A percentile compares a stretch with the other conserved stretches of the same genome.
These are phyloP conservation scores for Lerema accius DNA, from an alignment of 1,140 invertebrate species.

Conservation along the genomic window DNA sequence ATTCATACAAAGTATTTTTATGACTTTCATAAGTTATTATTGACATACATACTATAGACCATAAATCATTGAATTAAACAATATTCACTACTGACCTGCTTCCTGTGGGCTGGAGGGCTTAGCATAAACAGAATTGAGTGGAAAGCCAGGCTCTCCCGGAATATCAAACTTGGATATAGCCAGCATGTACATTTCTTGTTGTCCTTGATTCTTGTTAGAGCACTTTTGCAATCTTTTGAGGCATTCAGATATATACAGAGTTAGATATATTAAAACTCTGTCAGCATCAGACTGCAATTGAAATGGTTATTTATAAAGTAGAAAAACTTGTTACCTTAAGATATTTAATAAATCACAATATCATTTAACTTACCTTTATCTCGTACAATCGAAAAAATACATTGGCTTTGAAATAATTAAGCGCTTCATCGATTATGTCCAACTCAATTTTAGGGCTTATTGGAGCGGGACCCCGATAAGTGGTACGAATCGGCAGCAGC, in stretches of 20 bases:
- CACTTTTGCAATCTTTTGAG: conserved; percentile 97
- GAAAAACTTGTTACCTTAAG: too few relatives aligned
- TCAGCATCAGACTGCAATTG: conserved; percentile 94
- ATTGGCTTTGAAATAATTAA: conserved; percentile 99
- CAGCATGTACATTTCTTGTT: conserved; percentile 97
- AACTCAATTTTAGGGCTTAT: conserved; percentile 85
- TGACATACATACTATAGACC: too few relatives aligned
- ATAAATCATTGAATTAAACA: too few relatives aligned
- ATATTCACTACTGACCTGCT: conserved; percentile 89
- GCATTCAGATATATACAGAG: conserved; percentile 99
- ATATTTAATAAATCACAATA: background rate
- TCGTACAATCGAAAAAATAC: conserved; percentile 99
- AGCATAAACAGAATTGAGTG: conserved; percentile 98
- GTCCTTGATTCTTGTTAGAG: conserved; percentile 93
- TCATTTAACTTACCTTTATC: conserved; percentile 90
- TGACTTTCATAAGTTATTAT: too few relatives aligned
- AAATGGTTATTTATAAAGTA: conserved; percentile 25
- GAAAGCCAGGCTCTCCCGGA: conserved; percentile 97
- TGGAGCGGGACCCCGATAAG: conserved; percentile 94
- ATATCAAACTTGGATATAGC: conserved; percentile 98
- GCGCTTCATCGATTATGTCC: conserved; percentile 99
- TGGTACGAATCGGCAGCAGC: conserved; percentile 93
- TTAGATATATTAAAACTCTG: conserved; percentile 98
- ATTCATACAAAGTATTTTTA: too few relatives aligned
- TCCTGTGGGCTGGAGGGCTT: conserved; percentile 92